phyloP scores from a whole-genome alignment of 2,888 invertebrate species.

The Apodemia zela region DNA sequence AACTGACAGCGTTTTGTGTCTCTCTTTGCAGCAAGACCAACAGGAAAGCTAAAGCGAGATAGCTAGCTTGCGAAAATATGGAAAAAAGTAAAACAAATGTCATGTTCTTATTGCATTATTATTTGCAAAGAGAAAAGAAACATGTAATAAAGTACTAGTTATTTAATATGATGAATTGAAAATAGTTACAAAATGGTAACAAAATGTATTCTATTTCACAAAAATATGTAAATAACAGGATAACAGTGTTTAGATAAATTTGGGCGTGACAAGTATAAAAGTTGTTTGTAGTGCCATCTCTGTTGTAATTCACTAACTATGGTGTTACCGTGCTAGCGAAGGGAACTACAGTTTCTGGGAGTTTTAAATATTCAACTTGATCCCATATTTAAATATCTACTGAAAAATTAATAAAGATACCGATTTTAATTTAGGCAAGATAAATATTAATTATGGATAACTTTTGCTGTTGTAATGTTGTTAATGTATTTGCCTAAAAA shows the following conservation, averaged over 20 bases:
- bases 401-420: no score
- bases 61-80: conserved; percentile 45
- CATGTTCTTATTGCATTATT: conserved; percentile 70
- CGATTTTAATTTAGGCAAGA: no score
- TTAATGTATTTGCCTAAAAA: not conserved
- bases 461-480: no score
- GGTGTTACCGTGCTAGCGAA: not conserved
- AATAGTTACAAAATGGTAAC: conserved; percentile 43
- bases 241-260: conserved; percentile 47
- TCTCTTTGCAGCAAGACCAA: conserved; percentile 34
- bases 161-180: conserved; percentile 61
- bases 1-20: conserved; percentile 42
- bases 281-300: conserved; percentile 51
- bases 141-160: conserved; percentile 45
- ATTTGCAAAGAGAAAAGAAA: conserved; percentile 60
- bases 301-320: not conserved
- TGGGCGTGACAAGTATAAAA: conserved; percentile 60
- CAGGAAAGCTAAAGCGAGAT: conserved; percentile 43
- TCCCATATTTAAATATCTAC: no score
- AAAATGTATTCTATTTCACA: conserved; percentile 68
- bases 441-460: no score
- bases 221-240: conserved; percentile 50
- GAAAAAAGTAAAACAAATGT: conserved; percentile 60
- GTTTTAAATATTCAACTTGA: no score
- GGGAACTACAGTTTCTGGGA: no score